Evolutionary conservation across 2,888 invertebrate genomes (phyloP).

Genomic region (Arge pagana): DNA sequence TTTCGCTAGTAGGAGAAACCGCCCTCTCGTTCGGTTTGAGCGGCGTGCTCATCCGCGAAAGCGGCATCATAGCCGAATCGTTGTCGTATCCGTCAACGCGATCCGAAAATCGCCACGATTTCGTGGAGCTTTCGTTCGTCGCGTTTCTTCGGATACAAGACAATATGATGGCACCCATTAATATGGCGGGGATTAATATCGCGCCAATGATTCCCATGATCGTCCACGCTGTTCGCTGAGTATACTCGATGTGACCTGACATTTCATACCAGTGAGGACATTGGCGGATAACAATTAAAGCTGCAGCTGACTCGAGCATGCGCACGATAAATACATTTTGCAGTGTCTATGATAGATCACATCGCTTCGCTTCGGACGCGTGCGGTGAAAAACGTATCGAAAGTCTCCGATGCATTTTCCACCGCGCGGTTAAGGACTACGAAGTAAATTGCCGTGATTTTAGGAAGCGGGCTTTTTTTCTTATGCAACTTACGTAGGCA

Average conservation of each 20-base stretch:
- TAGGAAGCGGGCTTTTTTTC: too few species aligned
- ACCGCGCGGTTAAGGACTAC: too few species aligned
- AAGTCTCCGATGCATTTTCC: too few species aligned
- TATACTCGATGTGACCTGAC: constrained; percentile 62
- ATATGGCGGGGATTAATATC: constrained; percentile 67
- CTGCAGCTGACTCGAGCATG: background rate
- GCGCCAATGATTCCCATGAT: constrained; percentile 75
- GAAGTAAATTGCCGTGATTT: too few species aligned
- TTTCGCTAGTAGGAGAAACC: constrained; percentile 62
- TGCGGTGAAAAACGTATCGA: too few species aligned
- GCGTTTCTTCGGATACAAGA: constrained; percentile 37
- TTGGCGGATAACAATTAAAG: background rate
- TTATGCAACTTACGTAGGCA: constrained; percentile 94
- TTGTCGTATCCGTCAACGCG: constrained; percentile 42
- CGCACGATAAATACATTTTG: constrained; percentile 15
- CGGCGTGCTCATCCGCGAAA: constrained; percentile 32
- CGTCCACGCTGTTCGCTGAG: constrained; percentile 74
- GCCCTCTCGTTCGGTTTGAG: constrained; percentile 61
- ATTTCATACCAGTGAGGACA: too few species aligned
- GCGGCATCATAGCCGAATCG: constrained; percentile 36
- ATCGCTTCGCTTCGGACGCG: too few species aligned
- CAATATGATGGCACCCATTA: constrained; percentile 40
- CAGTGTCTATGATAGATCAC: too few species aligned
- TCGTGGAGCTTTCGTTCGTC: constrained; percentile 37
- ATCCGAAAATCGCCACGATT: constrained; percentile 50